Evolutionary conservation across 2,888 invertebrate genomes (phyloP).

Genomic region (Microdon myrmicae): DNA sequence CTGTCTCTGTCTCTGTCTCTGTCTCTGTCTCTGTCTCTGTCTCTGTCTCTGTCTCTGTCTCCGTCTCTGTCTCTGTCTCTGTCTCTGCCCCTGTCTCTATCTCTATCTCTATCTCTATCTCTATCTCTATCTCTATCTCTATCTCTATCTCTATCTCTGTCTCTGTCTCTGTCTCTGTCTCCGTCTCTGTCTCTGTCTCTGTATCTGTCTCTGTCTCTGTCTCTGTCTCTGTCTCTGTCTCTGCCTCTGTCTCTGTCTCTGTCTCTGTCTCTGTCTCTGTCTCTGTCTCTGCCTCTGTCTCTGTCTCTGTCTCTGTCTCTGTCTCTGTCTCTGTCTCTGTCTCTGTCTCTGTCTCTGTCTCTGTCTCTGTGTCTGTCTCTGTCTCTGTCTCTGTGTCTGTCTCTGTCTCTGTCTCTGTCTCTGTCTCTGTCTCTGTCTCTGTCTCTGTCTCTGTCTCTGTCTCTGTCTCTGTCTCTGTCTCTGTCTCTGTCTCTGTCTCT

Average conservation of each 20-base stretch:
- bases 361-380: neutral
- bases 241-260: too few species aligned
- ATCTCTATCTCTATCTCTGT: too few species aligned
- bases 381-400: constrained; percentile 4
- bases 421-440: neutral
- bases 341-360: neutral
- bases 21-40: neutral
- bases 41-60: too few species aligned
- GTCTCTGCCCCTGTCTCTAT: too few species aligned
- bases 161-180: too few species aligned
- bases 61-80: too few species aligned
- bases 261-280: constrained; percentile 1
- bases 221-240: too few species aligned
- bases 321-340: neutral
- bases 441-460: constrained; percentile 3
- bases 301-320: neutral
- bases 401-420: neutral
- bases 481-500: constrained; percentile 4
- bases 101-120: too few species aligned
- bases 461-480: constrained; percentile 2
- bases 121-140: too few species aligned
- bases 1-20: neutral
- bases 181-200: too few species aligned
- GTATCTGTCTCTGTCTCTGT: too few species aligned
- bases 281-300: too few species aligned